A percentile compares a stretch with the other conserved stretches of the same genome.
phyloP scores from a whole-genome alignment of 2,113 vertebrate species.

The Podarcis muralis region DNA sequence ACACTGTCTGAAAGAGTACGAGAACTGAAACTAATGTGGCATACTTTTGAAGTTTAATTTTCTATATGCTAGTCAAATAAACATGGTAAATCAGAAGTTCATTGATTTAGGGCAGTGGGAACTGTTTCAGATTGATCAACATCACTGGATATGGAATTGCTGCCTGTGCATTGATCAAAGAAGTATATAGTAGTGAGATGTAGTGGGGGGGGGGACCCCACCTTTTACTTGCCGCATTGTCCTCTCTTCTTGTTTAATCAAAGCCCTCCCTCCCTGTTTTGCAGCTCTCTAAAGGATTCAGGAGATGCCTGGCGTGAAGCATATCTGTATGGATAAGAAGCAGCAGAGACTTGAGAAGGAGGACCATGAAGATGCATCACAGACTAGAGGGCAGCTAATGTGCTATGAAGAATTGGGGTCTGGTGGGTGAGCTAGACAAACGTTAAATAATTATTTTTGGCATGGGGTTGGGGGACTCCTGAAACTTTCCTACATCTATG shows the following conservation, averaged over 20 bases:
- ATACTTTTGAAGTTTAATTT: neutral
- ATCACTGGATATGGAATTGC: neutral
- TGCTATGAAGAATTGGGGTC: conserved; percentile 17
- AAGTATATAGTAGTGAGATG: neutral
- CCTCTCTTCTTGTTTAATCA: neutral
- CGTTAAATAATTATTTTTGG: neutral
- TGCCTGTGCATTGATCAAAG: neutral
- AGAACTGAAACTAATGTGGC: neutral
- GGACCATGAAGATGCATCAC: neutral
- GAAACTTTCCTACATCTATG: neutral
- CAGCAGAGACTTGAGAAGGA: conserved; percentile 31
- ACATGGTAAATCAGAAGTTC: neutral
- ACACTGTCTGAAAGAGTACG: too few species aligned
- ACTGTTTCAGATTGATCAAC: neutral
- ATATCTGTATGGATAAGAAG: conserved; percentile 79
- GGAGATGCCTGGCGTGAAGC: conserved; percentile 86
- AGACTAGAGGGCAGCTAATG: neutral
- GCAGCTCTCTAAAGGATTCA: conserved; percentile 83
- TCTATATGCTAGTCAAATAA: too few species aligned
- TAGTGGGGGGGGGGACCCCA: neutral
- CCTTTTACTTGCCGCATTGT: too few species aligned
- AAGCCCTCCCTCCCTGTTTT: conserved; percentile 19
- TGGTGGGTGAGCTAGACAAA: neutral
- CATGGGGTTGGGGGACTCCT: neutral
- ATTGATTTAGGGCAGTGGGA: neutral